Percentiles rank a stretch among this genome's conserved stretches.
These are phyloP conservation scores for Heliconius charithonia DNA, from an alignment of 2,888 invertebrate genomes.

Conservation along the genomic window DNA sequence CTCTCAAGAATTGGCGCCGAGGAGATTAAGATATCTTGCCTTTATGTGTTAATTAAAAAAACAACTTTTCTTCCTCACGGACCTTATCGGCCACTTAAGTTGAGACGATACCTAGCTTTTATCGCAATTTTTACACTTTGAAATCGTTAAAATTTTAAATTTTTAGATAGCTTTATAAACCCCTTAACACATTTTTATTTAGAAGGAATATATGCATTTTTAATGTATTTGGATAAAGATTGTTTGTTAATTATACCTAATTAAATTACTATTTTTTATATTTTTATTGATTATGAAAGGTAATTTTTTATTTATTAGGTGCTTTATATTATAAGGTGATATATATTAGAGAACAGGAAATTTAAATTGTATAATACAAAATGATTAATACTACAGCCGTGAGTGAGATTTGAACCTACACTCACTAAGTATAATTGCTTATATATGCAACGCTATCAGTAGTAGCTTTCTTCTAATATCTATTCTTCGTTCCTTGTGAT, in stretches of 20 bases:
- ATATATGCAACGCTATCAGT: background rate
- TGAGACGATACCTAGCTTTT: conserved; percentile 67
- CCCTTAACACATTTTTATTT: conserved; percentile 36
- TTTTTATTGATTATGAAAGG: background rate
- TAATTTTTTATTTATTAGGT: no score
- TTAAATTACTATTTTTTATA: background rate
- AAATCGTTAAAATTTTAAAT: conserved; percentile 66
- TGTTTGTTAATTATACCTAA: background rate
- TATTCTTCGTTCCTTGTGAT: background rate
- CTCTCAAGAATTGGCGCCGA: conserved; percentile 80
- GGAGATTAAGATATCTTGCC: conserved; percentile 79
- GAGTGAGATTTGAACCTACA: no score
- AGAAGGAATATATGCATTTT: conserved; percentile 34
- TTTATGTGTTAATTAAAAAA: conserved; percentile 83
- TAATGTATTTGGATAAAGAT: conserved; percentile 38
- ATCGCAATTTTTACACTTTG: conserved; percentile 77
- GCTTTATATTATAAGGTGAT: no score
- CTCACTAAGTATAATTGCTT: no score
- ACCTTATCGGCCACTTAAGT: conserved; percentile 78
- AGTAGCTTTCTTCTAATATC: background rate
- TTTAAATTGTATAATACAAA: background rate
- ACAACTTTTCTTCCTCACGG: conserved; percentile 66
- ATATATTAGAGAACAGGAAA: background rate
- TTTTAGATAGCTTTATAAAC: conserved; percentile 45
- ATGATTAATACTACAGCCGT: no score